phyloP scores from a whole-genome alignment of 2,113 vertebrate genomes.

The Lophotis ruficrista region DNA sequence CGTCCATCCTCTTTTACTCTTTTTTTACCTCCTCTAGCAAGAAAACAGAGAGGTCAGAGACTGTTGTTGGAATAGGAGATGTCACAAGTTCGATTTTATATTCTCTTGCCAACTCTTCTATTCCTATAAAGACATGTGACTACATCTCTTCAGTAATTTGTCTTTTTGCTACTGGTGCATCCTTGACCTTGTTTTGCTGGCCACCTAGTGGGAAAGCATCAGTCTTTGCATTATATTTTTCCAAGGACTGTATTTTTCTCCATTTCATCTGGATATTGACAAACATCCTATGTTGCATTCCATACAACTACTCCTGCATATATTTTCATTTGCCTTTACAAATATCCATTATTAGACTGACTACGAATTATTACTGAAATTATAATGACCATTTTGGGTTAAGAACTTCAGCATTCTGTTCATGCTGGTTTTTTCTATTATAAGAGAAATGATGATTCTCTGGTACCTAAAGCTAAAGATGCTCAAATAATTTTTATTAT shows the following conservation, averaged over 20 bases:
- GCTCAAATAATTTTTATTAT: not conserved
- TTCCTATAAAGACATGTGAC: not conserved
- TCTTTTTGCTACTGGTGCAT: not conserved
- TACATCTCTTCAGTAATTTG: not conserved
- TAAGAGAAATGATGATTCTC: not conserved
- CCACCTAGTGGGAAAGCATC: not conserved
- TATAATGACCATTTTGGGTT: not conserved
- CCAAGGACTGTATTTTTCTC: not conserved
- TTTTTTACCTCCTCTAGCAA: not conserved
- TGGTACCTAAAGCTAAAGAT: not conserved
- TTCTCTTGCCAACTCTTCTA: not conserved
- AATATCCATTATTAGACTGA: not conserved
- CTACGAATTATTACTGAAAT: not conserved
- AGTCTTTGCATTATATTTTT: not conserved
- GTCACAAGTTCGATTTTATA: not conserved
- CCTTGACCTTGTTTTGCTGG: not conserved
- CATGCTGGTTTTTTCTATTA: accelerated
- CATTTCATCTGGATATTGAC: not conserved
- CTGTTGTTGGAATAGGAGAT: not conserved
- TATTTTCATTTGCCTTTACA: not conserved
- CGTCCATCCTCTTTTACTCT: not conserved
- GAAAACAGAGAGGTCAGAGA: not conserved
- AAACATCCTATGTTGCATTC: not conserved
- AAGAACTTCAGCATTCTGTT: not conserved
- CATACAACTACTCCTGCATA: not conserved